Percentiles rank a stretch among this genome's conserved stretches.
phyloP scores from a whole-genome alignment of 2,797 vertebrate genomes.

The Oreochromis grahami region DNA sequence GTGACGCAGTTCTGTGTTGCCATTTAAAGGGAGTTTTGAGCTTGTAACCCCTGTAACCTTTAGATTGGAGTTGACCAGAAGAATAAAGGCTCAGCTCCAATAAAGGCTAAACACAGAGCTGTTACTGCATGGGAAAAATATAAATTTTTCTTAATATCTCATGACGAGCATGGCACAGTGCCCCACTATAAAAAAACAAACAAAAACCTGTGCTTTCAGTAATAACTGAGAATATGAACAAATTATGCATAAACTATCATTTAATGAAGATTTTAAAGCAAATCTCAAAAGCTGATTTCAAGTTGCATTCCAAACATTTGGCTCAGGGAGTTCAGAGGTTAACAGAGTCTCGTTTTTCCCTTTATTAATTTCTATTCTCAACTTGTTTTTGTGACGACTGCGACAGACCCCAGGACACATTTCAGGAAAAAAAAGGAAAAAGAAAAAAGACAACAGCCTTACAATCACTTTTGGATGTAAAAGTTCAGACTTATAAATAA shows the following conservation, averaged over 20 bases:
- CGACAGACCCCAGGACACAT: background rate
- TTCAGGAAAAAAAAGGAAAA: background rate
- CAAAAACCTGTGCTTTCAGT: background rate
- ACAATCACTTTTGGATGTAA: slow-evolving; percentile 24
- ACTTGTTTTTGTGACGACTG: background rate
- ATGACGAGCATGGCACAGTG: background rate
- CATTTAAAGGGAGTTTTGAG: background rate
- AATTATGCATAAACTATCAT: background rate
- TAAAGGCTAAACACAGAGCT: background rate
- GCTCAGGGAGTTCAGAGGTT: background rate
- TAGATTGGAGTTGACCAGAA: background rate
- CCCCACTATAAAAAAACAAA: background rate
- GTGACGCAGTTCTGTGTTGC: background rate
- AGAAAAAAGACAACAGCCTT: background rate
- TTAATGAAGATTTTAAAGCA: background rate
- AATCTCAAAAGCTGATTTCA: background rate
- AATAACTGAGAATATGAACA: background rate
- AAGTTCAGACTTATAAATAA: slow-evolving; percentile 38
- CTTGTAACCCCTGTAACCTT: background rate
- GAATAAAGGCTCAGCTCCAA: background rate
- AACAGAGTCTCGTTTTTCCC: background rate
- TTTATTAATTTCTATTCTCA: background rate
- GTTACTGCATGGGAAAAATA: background rate
- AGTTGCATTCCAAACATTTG: background rate
- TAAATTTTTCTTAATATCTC: background rate